Conservation (phyloP, 2,888 invertebrate genomes). For the Callyntrura guangdongensis region DNA sequence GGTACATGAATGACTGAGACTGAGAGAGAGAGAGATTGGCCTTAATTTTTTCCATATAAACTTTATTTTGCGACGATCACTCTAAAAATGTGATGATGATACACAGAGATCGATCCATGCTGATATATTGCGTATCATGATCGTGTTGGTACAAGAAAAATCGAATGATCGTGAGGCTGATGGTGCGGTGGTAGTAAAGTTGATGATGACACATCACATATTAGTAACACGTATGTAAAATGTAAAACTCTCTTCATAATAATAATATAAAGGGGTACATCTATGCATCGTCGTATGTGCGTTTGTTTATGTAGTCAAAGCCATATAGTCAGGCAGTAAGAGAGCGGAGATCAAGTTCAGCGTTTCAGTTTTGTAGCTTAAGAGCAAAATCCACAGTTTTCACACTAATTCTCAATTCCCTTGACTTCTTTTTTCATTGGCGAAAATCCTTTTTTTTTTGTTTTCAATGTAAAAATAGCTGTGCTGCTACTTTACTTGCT, state of each 20-base stretch:
- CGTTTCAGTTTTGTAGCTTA: conserved; percentile 15
- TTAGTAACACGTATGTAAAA: conserved; percentile 12
- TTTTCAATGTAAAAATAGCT: conserved; percentile 64
- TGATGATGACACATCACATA: conserved; percentile 78
- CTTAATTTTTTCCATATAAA: conserved; percentile 64
- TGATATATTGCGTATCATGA: conserved; percentile 57
- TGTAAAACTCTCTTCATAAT: not conserved
- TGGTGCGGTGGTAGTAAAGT: conserved; percentile 20
- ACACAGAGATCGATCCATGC: conserved; percentile 65
- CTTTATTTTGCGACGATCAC: not conserved
- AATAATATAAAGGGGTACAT: no score
- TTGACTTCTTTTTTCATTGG: conserved; percentile 69
- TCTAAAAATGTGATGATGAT: conserved; percentile 15
- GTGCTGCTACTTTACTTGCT: not conserved
- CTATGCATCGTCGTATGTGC: no score
- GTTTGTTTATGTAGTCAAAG: conserved; percentile 9
- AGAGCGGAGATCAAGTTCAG: not conserved
- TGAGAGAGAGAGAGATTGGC: conserved; percentile 40
- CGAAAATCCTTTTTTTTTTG: conserved; percentile 66
- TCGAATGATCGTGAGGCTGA: conserved; percentile 56
- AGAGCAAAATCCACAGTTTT: conserved; percentile 72
- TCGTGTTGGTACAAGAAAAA: conserved; percentile 61
- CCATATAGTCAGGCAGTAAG: not conserved
- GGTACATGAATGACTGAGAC: no score
- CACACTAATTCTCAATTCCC: conserved; percentile 71